Percentiles rank a stretch among this genome's conserved stretches.
Conservation (phyloP, 2,797 vertebrate genomes). For the Diplodus puntazzo region DNA sequence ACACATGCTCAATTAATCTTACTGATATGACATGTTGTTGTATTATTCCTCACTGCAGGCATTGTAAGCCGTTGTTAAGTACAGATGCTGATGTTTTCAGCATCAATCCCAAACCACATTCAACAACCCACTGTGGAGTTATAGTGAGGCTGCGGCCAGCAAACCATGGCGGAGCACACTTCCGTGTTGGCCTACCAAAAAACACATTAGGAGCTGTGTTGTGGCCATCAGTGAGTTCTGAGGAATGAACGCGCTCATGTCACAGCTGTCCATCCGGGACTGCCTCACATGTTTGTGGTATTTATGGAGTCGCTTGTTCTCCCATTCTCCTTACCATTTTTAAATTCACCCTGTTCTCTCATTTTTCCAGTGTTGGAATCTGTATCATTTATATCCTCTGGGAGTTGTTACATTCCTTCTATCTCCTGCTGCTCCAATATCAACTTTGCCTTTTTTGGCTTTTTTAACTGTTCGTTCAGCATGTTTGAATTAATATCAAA, state of each 20-base stretch:
- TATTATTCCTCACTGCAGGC: conserved; percentile 17
- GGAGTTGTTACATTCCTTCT: conserved; percentile 66
- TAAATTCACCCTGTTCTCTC: conserved; percentile 26
- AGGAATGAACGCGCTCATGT: conserved; percentile 62
- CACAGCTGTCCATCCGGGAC: conserved; percentile 27
- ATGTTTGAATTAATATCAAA: conserved; percentile 38
- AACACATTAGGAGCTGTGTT: conserved; percentile 55
- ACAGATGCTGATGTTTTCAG: conserved; percentile 42
- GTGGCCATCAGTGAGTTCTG: conserved; percentile 51
- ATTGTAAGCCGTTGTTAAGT: conserved; percentile 17
- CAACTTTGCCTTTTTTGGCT: conserved; percentile 30
- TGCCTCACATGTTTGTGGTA: conserved; percentile 66
- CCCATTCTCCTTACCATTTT: conserved; percentile 28
- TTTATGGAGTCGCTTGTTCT: conserved; percentile 61
- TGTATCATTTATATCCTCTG: conserved; percentile 39
- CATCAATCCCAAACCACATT: conserved; percentile 42
- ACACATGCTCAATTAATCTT: background rate
- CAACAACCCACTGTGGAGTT: conserved; percentile 43
- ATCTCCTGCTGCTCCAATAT: conserved; percentile 37
- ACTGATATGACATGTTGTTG: conserved; percentile 12
- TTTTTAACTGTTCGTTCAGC: conserved; percentile 6
- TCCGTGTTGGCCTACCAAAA: conserved; percentile 35
- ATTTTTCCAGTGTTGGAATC: conserved; percentile 57
- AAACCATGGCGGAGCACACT: conserved; percentile 57
- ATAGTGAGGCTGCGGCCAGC: conserved; percentile 42